Percentiles rank a stretch among this genome's conserved stretches.
These are phyloP conservation scores for Therioaphis trifolii DNA, from an alignment of 2,888 invertebrate genomes.

Conservation along the genomic window DNA sequence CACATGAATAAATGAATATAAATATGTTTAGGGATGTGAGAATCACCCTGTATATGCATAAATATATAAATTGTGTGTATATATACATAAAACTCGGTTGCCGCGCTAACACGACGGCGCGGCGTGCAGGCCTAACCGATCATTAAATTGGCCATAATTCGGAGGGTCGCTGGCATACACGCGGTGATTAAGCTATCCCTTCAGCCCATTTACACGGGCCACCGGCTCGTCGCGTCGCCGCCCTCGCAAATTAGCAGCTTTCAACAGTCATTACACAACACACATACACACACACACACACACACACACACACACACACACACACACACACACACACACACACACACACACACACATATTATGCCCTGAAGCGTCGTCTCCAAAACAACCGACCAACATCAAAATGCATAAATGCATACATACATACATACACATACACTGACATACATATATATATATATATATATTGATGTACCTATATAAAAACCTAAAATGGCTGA, in stretches of 20 bases:
- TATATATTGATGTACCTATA: neutral
- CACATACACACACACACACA: conserved; percentile 26
- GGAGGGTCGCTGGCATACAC: conserved; percentile 42
- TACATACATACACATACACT: neutral
- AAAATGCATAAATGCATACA: neutral
- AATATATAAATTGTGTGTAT: neutral
- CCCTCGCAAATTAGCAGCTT: conserved; percentile 66
- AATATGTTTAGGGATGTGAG: no score
- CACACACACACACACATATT: neutral
- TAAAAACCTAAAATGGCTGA: conserved; percentile 37
- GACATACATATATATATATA: no score
- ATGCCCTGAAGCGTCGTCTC: conserved; percentile 39
- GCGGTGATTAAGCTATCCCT: conserved; percentile 61
- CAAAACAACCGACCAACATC: conserved; percentile 57
- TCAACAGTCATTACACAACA: conserved; percentile 65
- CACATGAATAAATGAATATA: no score
- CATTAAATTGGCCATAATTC: conserved; percentile 61
- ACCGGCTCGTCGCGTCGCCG: conserved; percentile 60
- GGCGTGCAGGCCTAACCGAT: conserved; percentile 42
- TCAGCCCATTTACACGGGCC: conserved; percentile 64
- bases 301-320: conserved; percentile 40
- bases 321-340: conserved; percentile 45
- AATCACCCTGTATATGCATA: neutral
- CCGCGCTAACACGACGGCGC: conserved; percentile 18
- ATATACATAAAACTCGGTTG: conserved; percentile 17